Base-by-base conservation (phyloP, 2,113 vertebrate species). In the Lepus timidus region DNA sequence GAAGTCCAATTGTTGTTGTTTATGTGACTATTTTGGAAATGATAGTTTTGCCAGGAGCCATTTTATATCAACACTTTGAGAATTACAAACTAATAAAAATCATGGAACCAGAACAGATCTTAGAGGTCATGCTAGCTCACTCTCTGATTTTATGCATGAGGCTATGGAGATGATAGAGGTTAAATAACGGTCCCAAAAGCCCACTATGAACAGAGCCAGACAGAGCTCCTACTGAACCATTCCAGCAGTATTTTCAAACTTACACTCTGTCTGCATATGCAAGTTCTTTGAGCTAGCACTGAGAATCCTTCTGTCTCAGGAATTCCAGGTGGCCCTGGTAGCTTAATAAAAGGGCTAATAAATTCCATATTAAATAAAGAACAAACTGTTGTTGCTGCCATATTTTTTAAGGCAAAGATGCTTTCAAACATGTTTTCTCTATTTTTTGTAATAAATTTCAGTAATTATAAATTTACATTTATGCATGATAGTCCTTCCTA, bases 31-130 rank as follows among this genome's bases (percentile, higher is more conserved):
- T 85, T 74, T 17, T 87, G 39, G 27, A 96, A 61, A 90, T 74
- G 58, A 68, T 14, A 91, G 7, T 67, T 91, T 89, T 93, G 17
- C 13, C 20, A 62, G 61, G 65, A 89, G 65, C 4, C 19, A 68
- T 89, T 96, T 85, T 86, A 64, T 74, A 88, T 78, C 55, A 96
- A 19, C 11, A 79, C 83, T 87, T 82, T 68, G 20, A 80, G 52
- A 95, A 89, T 36, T 82, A 71, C 6, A 73, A 84, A 90, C 67
- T 79, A 95, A 85, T 88, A 61, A 92, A 58, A 90, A 84, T 87
- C 51, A 44, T 36, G 88, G 23, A 91, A 61, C 9, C 39, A 88
- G 85, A 91, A 55, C 27, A 88, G 29, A 93, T 52, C 44, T 39
- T 67, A 67, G 78, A 82, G 31, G 76, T 88, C n/a, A 39, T 58